Evolutionary conservation across 2,113 vertebrate species (phyloP).

Genomic region (Pterocles orientalis): DNA sequence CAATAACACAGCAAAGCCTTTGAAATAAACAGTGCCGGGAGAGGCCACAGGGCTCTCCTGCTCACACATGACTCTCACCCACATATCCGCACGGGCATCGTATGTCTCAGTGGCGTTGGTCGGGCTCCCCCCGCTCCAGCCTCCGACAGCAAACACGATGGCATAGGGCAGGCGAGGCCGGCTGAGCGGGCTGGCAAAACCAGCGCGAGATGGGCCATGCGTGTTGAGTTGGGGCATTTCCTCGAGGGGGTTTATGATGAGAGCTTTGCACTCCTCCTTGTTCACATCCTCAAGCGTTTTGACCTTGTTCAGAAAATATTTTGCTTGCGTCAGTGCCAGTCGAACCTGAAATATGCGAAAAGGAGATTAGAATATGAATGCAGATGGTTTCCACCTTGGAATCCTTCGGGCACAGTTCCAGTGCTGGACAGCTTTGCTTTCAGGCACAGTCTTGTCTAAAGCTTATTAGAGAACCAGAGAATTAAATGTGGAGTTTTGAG

Average conservation of each 20-base stretch:
- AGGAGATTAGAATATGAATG: not conserved
- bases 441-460: not conserved
- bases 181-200: slow-evolving; percentile 67
- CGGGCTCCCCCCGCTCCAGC: no score
- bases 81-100: no score
- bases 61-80: no score
- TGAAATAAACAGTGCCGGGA: no score
- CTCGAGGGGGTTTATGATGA: slow-evolving; percentile 73
- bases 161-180: slow-evolving; percentile 80
- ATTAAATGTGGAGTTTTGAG: no score
- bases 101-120: no score
- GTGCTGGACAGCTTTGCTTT: not conserved
- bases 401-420: not conserved
- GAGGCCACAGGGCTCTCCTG: no score
- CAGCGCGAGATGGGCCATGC: slow-evolving; percentile 51
- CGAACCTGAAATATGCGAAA: slow-evolving; percentile 71
- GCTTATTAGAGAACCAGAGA: not conserved
- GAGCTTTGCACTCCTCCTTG: slow-evolving; percentile 72
- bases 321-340: slow-evolving; percentile 73
- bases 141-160: no score
- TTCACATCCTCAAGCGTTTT: slow-evolving; percentile 78
- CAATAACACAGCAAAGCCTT: no score
- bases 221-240: slow-evolving; percentile 78
- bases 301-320: slow-evolving; percentile 82
- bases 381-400: rapidly evolving